Base-by-base conservation (phyloP, 2,797 vertebrate genomes). In the Podarcis siculus region DNA sequence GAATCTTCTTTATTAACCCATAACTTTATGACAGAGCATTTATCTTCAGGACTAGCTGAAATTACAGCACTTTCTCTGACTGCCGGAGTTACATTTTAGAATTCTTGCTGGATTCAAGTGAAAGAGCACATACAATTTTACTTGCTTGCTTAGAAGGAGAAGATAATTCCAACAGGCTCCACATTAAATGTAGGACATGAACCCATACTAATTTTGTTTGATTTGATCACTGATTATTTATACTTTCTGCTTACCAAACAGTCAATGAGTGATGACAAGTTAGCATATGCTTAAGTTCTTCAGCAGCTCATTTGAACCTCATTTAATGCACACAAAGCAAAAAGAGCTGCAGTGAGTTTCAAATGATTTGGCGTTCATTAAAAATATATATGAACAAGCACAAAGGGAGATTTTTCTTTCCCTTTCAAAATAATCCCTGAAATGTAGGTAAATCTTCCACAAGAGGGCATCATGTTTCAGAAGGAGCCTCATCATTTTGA, bases 381-480 rank as follows among this genome's bases (percentile, higher is more conserved):
- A 30, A 15, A 10, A 23, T 66, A 21, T 58, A 77, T 79, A 91
- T 32, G 87, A 87, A 90, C 27, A 49, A 32, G 8, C 9, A 77
- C 5, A 32, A 78, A 30, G 90, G 10, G 25, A 66, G 8, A 78
- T 86, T 82, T 82, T 83, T 45, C 2, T 66, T 32, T 37, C 83
- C 25, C 83, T 80, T 32, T 7, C 73, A 30, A 86, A 25, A 5
- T 82, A 64, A 82, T 49, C 78, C 58, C 81, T 42, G 88, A 89
- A 42, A 45, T 83, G n/a, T 75, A 39, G 86, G 71, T 69, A 89
- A 82, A 79, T 75, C 88, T 93, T 94, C 93, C 92, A 96, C 90
- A 86, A 94, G 91, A 83, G 92, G 92, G 94, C 94, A 95, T 93
- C 92, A 76, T 88, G 87, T 87, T 95, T 94, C 92, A 92, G 85